Base-by-base conservation (phyloP, 2,888 invertebrate species). In the Pinctada fucata region DNA sequence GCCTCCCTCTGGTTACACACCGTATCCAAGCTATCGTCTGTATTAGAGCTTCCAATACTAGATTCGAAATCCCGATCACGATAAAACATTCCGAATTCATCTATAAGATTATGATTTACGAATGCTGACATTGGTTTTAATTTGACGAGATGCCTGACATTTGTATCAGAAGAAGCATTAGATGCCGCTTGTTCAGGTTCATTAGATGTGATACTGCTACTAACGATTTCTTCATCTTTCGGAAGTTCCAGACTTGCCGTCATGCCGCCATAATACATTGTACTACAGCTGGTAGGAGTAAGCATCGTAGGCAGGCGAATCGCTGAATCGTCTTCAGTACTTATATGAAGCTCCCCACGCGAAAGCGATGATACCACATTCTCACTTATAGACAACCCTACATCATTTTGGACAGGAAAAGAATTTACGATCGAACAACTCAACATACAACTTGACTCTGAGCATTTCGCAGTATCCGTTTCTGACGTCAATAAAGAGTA, bases 11-110 rank as follows among this genome's bases (percentile, higher is more conserved):
- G 49, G 16, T 65, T 50, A 49, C 65, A 52, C 49, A 73, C 31
- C 47, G 49, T 64, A 51, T 73, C 73, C n/a, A 73, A 13, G 49
- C 65, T 65, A 6, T 64, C 65, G 49, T 73, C 73, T 16, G 73
- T 73, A 50, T 65, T 73, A n/a, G 68, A 68, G 48, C 73, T 65
- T 3, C 45, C 73, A 10, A 73, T 47, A 66, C 73, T 65, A 10
- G 52, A 71, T 31, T 64, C 73, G 8, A 66, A 49, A 5, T 73
- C 73, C 73, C 8, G 47, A 48, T 73, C 73, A 16, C 51, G 10
- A 71, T 8, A 13, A 3, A 52, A 58, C 58, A 58, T 58, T 6
- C 58, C 58, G 6, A 58, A 58, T 10, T 58, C 58, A 10, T 58
- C 58, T 58, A 58, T 10, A 6, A 10, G 58, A 13, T 13, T 13